Conservation (phyloP, 35 echinoderm and acorn worm species). For the Ophioderma brevispina region DNA sequence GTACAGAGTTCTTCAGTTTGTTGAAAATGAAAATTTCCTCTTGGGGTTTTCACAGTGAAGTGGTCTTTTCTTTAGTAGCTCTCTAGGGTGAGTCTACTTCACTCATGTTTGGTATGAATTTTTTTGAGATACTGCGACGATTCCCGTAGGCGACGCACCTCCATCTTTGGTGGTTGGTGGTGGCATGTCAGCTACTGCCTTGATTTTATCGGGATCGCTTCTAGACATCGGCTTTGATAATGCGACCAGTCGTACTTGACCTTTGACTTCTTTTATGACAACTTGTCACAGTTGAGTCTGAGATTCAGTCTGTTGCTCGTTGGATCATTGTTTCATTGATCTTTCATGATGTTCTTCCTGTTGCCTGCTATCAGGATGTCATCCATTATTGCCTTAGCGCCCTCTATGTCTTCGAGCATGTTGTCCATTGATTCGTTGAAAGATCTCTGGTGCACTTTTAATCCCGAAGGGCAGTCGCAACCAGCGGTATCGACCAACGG, state of each 20-base stretch:
- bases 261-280: slow-evolving; percentile 55
- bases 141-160: slow-evolving; percentile 54
- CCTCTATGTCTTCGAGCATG: slow-evolving; percentile 51
- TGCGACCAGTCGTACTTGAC: slow-evolving; percentile 89
- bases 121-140: slow-evolving; percentile 59
- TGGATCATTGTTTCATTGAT: slow-evolving; percentile 49
- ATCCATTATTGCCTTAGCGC: slow-evolving; percentile 72
- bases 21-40: slow-evolving; percentile 40
- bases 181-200: slow-evolving; percentile 72
- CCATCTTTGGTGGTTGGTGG: slow-evolving; percentile 51
- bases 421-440: slow-evolving; percentile 72
- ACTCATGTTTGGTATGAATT: slow-evolving; percentile 67
- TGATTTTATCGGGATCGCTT: slow-evolving; percentile 61
- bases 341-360: slow-evolving; percentile 27
- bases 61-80: slow-evolving; percentile 39
- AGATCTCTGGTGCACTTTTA: slow-evolving; percentile 73
- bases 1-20: slow-evolving; percentile 41
- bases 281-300: slow-evolving; percentile 73
- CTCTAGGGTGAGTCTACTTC: slow-evolving; percentile 57
- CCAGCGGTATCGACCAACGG: slow-evolving; percentile 60
- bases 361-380: slow-evolving; percentile 56
- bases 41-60: slow-evolving; percentile 57
- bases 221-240: slow-evolving; percentile 13
- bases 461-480: slow-evolving; percentile 78
- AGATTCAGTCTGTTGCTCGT: slow-evolving; percentile 82